A percentile compares a stretch with the other conserved stretches of the same genome.
Conservation (phyloP, 2,113 vertebrate species). For the Genyomyrus donnyi region DNA sequence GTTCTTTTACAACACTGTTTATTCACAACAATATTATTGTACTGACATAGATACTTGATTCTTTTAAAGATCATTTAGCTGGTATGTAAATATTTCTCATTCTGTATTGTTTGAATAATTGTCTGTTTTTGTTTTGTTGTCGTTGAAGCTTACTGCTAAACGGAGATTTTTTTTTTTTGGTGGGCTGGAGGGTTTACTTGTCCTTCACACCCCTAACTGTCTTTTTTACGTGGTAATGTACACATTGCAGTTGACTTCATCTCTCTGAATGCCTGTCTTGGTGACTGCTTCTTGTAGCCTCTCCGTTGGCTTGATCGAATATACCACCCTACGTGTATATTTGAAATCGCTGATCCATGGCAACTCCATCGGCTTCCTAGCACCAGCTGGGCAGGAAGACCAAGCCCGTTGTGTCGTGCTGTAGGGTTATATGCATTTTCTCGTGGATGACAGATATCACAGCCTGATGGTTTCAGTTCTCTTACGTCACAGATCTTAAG, state of each 20-base stretch:
- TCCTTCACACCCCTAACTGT: constrained; percentile 49
- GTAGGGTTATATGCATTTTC: constrained; percentile 17
- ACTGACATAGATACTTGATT: background rate
- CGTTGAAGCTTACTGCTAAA: constrained; percentile 38
- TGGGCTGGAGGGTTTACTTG: constrained; percentile 52
- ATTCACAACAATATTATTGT: background rate
- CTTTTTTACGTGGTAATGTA: constrained; percentile 63
- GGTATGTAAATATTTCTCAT: constrained; percentile 13
- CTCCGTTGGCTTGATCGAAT: constrained; percentile 46
- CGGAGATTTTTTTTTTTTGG: constrained; percentile 57
- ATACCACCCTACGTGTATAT: constrained; percentile 57
- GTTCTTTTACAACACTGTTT: background rate
- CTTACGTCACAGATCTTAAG: constrained; percentile 23
- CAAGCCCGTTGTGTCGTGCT: constrained; percentile 24
- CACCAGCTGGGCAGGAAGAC: constrained; percentile 19
- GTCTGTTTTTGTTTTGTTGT: constrained; percentile 51
- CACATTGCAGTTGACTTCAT: constrained; percentile 37
- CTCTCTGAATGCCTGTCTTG: constrained; percentile 52
- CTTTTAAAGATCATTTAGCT: background rate
- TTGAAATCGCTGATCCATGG: constrained; percentile 41
- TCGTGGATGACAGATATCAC: background rate
- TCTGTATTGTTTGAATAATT: constrained; percentile 46
- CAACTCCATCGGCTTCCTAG: constrained; percentile 42
- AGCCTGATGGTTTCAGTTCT: background rate
- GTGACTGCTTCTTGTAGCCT: constrained; percentile 47